A percentile compares a stretch with the other conserved stretches of the same genome.
Conservation (phyloP, 2,888 invertebrate species). For the Agrochola lota region DNA sequence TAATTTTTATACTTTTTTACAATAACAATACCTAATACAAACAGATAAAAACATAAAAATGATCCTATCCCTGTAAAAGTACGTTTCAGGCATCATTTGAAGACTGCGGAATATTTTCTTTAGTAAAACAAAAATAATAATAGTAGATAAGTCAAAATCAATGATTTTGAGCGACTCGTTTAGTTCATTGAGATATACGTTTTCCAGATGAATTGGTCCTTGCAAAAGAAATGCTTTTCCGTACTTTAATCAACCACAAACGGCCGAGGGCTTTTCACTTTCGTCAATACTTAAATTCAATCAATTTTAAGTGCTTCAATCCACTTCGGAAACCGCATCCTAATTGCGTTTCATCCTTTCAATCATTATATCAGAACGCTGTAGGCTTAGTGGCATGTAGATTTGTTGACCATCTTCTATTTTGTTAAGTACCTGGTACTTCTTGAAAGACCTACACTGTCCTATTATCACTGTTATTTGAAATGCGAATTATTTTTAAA, state of each 20-base stretch:
- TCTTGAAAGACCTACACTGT: too few relatives aligned
- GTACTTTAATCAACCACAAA: constrained; percentile 30
- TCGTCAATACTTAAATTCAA: constrained; percentile 31
- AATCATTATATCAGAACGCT: constrained; percentile 1
- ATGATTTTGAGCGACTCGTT: constrained; percentile 13
- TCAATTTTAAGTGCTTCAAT: constrained; percentile 48
- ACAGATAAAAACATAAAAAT: constrained; percentile 6
- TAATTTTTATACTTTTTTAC: background rate
- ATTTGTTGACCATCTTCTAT: too few relatives aligned
- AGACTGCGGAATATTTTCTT: background rate
- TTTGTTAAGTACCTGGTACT: too few relatives aligned
- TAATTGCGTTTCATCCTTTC: constrained; percentile 20
- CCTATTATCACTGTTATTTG: too few relatives aligned
- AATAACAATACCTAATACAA: background rate
- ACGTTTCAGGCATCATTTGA: background rate
- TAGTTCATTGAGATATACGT: constrained; percentile 7
- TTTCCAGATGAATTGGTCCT: constrained; percentile 17
- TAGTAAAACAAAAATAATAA: background rate
- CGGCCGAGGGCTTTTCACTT: constrained; percentile 1
- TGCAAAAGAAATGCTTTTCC: constrained; percentile 34
- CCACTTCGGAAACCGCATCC: constrained; percentile 31
- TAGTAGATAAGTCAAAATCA: constrained; percentile 3
- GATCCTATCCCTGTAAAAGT: background rate
- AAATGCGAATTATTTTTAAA: too few relatives aligned
- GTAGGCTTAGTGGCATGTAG: too few relatives aligned